phyloP scores from a whole-genome alignment of 2,797 vertebrate species.

The Pipistrellus nathusii region DNA sequence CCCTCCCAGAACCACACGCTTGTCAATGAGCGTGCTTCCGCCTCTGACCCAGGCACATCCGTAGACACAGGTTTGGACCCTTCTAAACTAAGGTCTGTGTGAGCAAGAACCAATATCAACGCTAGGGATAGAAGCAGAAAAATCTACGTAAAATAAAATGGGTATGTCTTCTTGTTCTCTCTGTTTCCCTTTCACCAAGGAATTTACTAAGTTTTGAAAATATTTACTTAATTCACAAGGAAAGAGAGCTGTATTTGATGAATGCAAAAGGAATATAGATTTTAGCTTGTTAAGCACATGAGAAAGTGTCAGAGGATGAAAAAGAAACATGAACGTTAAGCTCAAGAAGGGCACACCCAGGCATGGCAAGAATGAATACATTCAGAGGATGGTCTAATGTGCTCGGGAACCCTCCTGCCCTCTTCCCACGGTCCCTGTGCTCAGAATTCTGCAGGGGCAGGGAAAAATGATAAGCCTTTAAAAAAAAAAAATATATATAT shows the following conservation, averaged over 20 bases:
- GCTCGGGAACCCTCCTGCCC: too few relatives aligned
- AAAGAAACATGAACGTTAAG: not conserved
- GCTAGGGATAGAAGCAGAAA: not conserved
- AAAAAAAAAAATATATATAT: too few relatives aligned
- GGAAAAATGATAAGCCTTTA: not conserved
- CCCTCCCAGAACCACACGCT: not conserved
- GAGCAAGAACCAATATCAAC: not conserved
- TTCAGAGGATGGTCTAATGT: not conserved
- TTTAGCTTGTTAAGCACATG: not conserved
- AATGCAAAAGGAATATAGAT: not conserved
- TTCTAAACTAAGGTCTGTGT: not conserved
- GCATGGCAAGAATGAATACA: not conserved
- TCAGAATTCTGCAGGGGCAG: too few relatives aligned
- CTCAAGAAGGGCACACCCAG: not conserved
- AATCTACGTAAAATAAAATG: not conserved
- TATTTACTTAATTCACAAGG: not conserved
- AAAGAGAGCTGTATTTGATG: not conserved
- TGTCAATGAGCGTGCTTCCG: not conserved
- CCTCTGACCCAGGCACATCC: not conserved
- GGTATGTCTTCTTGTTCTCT: not conserved
- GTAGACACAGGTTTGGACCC: not conserved
- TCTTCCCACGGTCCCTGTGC: too few relatives aligned
- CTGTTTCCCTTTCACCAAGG: not conserved
- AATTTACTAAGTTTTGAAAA: conserved; percentile 27
- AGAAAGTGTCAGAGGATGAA: conserved; percentile 7